Percentiles rank a stretch among this genome's conserved stretches.
Conservation (phyloP, 2,113 vertebrate genomes). For the Pedionomus torquatus region DNA sequence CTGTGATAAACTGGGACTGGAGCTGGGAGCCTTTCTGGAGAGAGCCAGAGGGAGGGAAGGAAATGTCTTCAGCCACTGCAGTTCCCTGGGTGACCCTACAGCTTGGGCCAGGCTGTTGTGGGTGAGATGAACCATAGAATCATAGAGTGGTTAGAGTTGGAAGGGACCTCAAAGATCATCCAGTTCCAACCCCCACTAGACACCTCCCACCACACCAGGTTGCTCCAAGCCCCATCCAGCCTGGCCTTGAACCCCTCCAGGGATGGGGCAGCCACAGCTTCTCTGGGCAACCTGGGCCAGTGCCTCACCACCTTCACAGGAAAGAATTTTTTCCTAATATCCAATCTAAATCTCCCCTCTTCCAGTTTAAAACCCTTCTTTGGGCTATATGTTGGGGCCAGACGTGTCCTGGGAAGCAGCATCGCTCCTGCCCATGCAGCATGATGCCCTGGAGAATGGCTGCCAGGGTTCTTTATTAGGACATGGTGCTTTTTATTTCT, state of each 20-base stretch:
- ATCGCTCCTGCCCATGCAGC: not conserved
- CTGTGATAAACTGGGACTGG: not conserved
- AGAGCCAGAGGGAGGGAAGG: not conserved
- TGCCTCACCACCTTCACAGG: too few relatives aligned
- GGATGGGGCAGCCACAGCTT: too few relatives aligned
- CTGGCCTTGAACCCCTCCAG: too few relatives aligned
- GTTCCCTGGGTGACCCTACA: not conserved
- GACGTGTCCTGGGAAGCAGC: not conserved
- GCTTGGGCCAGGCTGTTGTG: not conserved
- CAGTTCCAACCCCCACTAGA: too few relatives aligned
- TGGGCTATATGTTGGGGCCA: accelerated
- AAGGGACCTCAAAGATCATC: too few relatives aligned
- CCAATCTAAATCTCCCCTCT: too few relatives aligned
- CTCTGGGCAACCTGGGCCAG: too few relatives aligned
- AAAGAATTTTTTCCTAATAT: too few relatives aligned
- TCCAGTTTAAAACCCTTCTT: too few relatives aligned
- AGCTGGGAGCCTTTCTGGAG: not conserved
- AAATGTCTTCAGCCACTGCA: not conserved
- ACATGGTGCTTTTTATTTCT: accelerated
- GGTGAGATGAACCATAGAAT: not conserved
- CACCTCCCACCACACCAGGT: too few relatives aligned
- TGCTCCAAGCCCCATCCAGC: too few relatives aligned
- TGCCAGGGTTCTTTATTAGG: not conserved
- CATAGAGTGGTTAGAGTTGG: too few relatives aligned
- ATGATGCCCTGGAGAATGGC: not conserved